Evolutionary conservation across 1,140 invertebrate genomes (phyloP), one percentile per base, ranked within the genome.

Genomic region (Caenorhabditis tropicalis): DNA sequence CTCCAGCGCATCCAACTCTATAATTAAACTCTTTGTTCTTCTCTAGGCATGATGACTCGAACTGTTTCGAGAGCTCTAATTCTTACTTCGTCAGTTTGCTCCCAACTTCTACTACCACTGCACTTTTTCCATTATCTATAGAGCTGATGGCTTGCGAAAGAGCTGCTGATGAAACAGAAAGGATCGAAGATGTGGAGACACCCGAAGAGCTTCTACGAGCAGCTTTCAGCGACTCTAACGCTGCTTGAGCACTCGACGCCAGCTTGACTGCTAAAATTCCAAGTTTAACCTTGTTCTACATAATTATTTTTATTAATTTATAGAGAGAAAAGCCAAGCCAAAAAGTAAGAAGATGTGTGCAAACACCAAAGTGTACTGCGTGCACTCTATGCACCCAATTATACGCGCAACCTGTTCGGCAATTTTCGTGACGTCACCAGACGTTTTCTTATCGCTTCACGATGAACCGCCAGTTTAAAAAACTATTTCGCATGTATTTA

Each of bases 391-490:
- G 21, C 36, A 15, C n/a, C 19, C 21, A 12, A 74, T 43, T 15
- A 36, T 43, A 39, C 65, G 65, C 65, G 36, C 65, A 65, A 36
- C 16, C 2, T n/a, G 48, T 33, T 36, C 12, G 7, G 21, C 56
- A 5, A 43, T n/a, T 24, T 43, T 24, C 12, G 21, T 74, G 65
- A 74, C 65, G 65, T 74, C 65, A 74, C 36, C 36, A 74, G 65
- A 24, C 65, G n/a, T 43, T 74, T 74, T 74, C 65, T 74, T 74
- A 74, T 74, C 65, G 36, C 9, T 43, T 43, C 43, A 2, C 10
- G n/a, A n/a, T 21, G 10, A n/a, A 74, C 65, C 65, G 33, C 65
- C 36, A 74, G 58, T 74, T 74, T 74, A 74, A 74, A 74, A 33
- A 74, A 74, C 29, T 7, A 24, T 39, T 43, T 31, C 43, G 29